These are phyloP conservation scores for Xestia c-nigrum DNA, from an alignment of 2,888 invertebrate species.

Conservation along the genomic window DNA sequence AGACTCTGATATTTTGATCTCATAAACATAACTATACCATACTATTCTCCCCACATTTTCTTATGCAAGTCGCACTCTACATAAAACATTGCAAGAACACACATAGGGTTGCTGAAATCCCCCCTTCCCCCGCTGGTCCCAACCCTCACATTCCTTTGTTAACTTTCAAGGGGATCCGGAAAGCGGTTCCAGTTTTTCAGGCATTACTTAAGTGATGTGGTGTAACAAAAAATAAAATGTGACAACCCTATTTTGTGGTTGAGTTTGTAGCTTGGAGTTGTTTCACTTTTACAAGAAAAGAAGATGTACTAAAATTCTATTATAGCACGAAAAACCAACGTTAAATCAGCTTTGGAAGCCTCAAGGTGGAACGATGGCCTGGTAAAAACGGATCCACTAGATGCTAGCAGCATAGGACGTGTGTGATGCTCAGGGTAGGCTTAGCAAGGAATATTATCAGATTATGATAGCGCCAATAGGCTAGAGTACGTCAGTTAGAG, in stretches of 20 bases:
- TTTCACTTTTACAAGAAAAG: not conserved
- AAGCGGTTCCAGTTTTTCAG: conserved; percentile 54
- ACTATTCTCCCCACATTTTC: conserved; percentile 22
- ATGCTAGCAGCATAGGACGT: not conserved
- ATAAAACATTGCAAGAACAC: conserved; percentile 23
- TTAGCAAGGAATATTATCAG: too few species aligned
- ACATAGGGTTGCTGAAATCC: conserved; percentile 24
- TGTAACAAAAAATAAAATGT: conserved; percentile 42
- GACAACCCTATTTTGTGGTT: conserved; percentile 34
- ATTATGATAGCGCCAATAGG: too few species aligned
- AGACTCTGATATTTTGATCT: too few species aligned
- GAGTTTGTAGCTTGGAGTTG: conserved; percentile 23
- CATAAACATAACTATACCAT: not conserved
- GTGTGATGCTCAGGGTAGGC: too few species aligned
- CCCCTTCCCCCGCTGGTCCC: conserved; percentile 3
- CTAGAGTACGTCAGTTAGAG: too few species aligned
- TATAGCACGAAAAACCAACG: not conserved
- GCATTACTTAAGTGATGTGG: conserved; percentile 46
- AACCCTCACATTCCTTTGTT: conserved; percentile 54
- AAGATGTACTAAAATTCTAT: too few species aligned
- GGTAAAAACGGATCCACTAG: not conserved
- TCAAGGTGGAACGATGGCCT: not conserved
- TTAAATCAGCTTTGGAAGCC: too few species aligned
- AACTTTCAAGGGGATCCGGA: conserved; percentile 39
- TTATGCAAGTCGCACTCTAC: conserved; percentile 29